Conservation (phyloP, 2,888 invertebrate genomes). For the Marronus borbonicus region DNA sequence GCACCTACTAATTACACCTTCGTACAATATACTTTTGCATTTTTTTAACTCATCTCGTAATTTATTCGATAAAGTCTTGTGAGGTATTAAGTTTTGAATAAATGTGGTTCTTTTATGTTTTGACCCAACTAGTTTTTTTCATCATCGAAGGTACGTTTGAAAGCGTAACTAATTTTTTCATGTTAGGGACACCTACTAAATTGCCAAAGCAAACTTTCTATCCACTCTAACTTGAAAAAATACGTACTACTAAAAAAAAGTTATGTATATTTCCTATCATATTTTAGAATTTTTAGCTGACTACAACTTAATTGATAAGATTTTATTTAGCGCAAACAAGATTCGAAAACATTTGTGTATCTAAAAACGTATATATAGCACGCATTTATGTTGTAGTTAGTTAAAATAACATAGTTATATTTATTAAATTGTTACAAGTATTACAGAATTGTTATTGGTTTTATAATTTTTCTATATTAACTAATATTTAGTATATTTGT, state of each 20-base stretch:
- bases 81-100: slow-evolving; percentile 56
- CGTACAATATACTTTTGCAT: slow-evolving; percentile 53
- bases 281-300: slow-evolving; percentile 17
- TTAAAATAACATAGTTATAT: slow-evolving; percentile 3
- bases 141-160: not conserved
- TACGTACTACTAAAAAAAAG: slow-evolving; percentile 15
- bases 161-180: slow-evolving; percentile 9
- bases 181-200: not conserved
- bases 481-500: not conserved
- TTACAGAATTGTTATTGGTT: slow-evolving; percentile 40
- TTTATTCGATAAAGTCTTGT: slow-evolving; percentile 54
- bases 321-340: not conserved
- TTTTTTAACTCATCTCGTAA: slow-evolving; percentile 54
- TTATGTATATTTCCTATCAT: slow-evolving; percentile 11
- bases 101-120: slow-evolving; percentile 44
- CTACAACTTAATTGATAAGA: slow-evolving; percentile 4
- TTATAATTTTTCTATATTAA: slow-evolving; percentile 12
- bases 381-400: slow-evolving; percentile 31
- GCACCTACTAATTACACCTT: slow-evolving; percentile 39
- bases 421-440: slow-evolving; percentile 34
- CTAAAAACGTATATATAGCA: not conserved
- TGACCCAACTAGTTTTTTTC: slow-evolving; percentile 12
- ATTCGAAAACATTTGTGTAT: too few species aligned
- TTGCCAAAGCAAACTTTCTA: not conserved
- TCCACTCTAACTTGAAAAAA: slow-evolving; percentile 23